Evolutionary conservation across 2,113 vertebrate genomes (phyloP).

Genomic region (Cettia cetti): DNA sequence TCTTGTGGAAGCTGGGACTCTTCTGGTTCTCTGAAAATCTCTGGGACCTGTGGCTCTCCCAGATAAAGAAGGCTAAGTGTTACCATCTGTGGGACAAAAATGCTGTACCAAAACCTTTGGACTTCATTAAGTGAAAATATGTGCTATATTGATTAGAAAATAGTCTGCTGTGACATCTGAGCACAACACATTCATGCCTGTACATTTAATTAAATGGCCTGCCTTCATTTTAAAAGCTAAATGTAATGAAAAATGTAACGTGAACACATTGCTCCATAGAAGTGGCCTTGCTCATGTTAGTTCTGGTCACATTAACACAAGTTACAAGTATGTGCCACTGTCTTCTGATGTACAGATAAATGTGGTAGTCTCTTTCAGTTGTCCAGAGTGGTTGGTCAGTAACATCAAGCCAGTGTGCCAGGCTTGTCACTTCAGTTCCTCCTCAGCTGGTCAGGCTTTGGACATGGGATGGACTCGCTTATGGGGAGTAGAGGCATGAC

Average conservation of each 20-base stretch:
- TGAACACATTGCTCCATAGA: background rate
- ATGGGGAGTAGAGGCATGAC: background rate
- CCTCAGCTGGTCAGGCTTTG: background rate
- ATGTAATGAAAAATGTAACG: background rate
- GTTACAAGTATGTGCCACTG: background rate
- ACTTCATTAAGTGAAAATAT: background rate
- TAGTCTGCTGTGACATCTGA: background rate
- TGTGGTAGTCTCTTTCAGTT: background rate
- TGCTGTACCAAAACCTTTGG: background rate
- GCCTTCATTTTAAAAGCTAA: background rate
- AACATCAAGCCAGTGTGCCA: background rate
- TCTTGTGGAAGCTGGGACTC: background rate
- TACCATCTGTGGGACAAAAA: background rate
- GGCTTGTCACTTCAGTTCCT: background rate
- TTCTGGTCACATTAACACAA: background rate
- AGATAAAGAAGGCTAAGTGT: background rate
- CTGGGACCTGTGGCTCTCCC: background rate
- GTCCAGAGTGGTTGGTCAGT: background rate
- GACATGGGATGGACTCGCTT: fast-evolving
- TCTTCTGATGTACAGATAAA: background rate
- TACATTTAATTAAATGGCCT: background rate
- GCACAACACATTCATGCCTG: background rate
- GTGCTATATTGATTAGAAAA: background rate
- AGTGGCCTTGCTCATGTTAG: background rate
- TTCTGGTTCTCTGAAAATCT: background rate